phyloP scores from a whole-genome alignment of 2,113 vertebrate genomes.

The Otocyon megalotis region DNA sequence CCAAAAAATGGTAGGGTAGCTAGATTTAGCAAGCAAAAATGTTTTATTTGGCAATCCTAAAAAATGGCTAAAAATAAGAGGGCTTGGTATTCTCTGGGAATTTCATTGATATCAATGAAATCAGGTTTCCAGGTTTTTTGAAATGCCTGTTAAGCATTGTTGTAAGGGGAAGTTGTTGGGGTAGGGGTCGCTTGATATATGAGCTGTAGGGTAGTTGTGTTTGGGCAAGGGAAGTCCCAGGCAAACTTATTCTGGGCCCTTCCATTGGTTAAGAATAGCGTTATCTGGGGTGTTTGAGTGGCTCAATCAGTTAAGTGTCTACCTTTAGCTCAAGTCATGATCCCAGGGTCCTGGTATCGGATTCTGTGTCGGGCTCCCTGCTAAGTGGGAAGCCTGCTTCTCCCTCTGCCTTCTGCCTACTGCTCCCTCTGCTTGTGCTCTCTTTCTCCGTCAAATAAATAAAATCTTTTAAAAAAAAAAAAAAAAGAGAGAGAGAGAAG shows the following conservation, averaged over 20 bases:
- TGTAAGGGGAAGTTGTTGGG: neutral
- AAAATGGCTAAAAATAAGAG: slow-evolving; percentile 55
- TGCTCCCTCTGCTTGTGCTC: too few species aligned
- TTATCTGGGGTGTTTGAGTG: too few species aligned
- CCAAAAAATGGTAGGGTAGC: neutral
- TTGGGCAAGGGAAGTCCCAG: neutral
- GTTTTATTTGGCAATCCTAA: slow-evolving; percentile 37
- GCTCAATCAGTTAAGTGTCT: too few species aligned
- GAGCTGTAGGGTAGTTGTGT: neutral
- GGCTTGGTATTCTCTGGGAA: neutral
- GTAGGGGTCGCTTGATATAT: neutral
- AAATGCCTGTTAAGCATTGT: neutral
- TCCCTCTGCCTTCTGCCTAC: too few species aligned
- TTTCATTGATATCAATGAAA: neutral
- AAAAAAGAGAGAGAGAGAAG: neutral
- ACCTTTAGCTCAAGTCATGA: too few species aligned
- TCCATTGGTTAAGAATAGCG: neutral
- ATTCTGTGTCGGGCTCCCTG: too few species aligned
- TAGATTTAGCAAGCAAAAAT: slow-evolving; percentile 55
- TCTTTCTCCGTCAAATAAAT: too few species aligned
- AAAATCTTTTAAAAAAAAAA: too few species aligned
- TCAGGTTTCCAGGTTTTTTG: slow-evolving; percentile 5
- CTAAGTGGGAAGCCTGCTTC: too few species aligned
- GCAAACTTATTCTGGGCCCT: neutral
- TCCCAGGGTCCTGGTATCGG: too few species aligned